phyloP scores from a whole-genome alignment of 2,113 vertebrate genomes.

The Anhinga rufa region DNA sequence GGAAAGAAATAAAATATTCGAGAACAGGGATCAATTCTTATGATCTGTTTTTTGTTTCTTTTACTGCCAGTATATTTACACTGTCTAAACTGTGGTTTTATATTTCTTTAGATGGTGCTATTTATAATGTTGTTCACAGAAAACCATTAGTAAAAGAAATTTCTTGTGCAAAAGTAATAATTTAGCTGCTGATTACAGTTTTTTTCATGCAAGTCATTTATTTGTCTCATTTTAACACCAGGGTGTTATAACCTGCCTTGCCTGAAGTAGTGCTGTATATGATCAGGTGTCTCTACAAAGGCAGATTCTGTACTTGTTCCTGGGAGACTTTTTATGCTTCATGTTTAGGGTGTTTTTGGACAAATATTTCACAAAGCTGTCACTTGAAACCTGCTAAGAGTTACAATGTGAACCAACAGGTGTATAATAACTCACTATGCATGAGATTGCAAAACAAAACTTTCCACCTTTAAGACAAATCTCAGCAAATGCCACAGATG shows the following conservation, averaged over 20 bases:
- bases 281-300: not conserved
- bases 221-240: not conserved
- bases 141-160: not conserved
- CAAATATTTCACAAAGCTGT: not conserved
- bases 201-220: not conserved
- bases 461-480: constrained; percentile 46
- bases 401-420: not conserved
- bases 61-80: not conserved
- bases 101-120: not conserved
- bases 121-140: not conserved
- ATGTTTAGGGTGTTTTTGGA: not conserved
- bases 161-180: not conserved
- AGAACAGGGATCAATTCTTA: not conserved
- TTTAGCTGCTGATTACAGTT: not conserved
- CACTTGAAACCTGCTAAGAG: not conserved
- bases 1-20: not conserved
- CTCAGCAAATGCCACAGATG: constrained; percentile 22
- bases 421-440: not conserved
- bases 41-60: not conserved
- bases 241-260: not conserved
- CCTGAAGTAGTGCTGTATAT: not conserved
- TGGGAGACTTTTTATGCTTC: not conserved
- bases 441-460: constrained; percentile 11
- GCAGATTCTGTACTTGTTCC: not conserved
- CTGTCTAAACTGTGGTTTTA: rapidly evolving